Base-by-base conservation (phyloP, 2,113 vertebrate genomes). In the Chionomys nivalis region DNA sequence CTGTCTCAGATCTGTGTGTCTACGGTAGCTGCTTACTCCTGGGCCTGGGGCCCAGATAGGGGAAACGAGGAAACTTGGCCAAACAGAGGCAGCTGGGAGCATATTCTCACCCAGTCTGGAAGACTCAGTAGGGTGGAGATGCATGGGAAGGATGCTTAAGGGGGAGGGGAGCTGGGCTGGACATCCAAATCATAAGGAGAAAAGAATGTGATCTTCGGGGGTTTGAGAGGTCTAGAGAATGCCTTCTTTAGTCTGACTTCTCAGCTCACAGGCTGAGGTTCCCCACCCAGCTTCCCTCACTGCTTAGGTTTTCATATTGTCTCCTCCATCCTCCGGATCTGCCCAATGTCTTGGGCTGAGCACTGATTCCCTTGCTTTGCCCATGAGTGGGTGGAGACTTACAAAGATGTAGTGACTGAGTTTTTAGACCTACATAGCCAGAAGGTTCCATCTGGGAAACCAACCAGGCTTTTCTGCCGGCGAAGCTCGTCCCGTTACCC, bases 181-280 rank as follows among this genome's bases (percentile, higher is more conserved):
- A 17, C 87, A 65, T 70, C 92, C 73, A 93, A 58, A 76, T 72
- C 16, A 1, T 92, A 90, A 90, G 92, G 65, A 81, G 95, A 81
- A 96, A 97, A 87, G 83, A 88, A 96, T 95, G 65, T 87, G 91
- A 91, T 65, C 77, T 87, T 49, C 10, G 90, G 61, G 81, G 89
- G 52, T 49, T 23, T 92, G 90, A 44, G 78, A 83, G 26, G 63
- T 75, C 47, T 89, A 39, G 83, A 94, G 78, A 85, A 87, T 31
- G 70, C 24, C 72, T 91, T 87, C 52, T 89, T 89, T 61, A 33
- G 0, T 55, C 24, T 28, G 61, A 42, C 26, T 87, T 89, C 87
- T 89, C 14, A 42, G 49, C 23, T 90, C 33, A 49, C 73, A 33
- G 61, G 76, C 81, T 28, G 87, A 77, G 7, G 9, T 24, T 93